A percentile compares a stretch with the other conserved stretches of the same genome.
Evolutionary conservation across 2,113 vertebrate species (phyloP).

Genomic region (Oostethus manadensis): DNA sequence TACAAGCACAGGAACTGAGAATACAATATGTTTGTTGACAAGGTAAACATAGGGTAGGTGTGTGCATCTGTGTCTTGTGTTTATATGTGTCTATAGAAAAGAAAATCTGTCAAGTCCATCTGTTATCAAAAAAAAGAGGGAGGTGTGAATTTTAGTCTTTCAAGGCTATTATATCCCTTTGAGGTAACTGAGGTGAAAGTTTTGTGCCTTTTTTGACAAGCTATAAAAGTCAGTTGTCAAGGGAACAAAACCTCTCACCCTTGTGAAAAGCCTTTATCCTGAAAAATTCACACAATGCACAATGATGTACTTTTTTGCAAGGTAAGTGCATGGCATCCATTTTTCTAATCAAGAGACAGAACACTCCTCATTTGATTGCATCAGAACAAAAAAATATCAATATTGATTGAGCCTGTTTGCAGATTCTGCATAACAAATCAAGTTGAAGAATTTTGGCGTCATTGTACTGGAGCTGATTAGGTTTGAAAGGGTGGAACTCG

Average conservation of each 20-base stretch:
- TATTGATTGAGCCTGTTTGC: background rate
- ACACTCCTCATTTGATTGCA: background rate
- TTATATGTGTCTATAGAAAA: constrained; percentile 19
- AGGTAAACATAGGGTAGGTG: constrained; percentile 16
- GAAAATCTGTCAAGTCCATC: constrained; percentile 13
- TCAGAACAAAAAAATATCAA: background rate
- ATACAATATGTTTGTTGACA: constrained; percentile 32
- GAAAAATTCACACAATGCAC: too few species aligned
- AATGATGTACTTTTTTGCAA: too few species aligned
- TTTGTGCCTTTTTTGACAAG: background rate
- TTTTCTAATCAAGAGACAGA: too few species aligned
- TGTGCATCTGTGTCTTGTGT: constrained; percentile 19
- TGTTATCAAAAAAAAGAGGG: background rate
- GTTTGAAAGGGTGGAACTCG: constrained; percentile 7
- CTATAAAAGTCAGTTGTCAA: too few species aligned
- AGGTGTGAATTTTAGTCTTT: background rate
- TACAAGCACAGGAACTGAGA: constrained; percentile 38
- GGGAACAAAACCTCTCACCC: too few species aligned
- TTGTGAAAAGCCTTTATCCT: too few species aligned
- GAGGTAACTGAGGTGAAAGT: background rate
- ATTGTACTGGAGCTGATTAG: constrained; percentile 2
- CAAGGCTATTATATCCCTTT: background rate
- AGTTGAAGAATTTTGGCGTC: constrained; percentile 5
- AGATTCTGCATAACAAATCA: constrained; percentile 15
- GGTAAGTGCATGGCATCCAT: too few species aligned